Base-by-base conservation (phyloP, 2,888 invertebrate genomes). In the Bombylius major region DNA sequence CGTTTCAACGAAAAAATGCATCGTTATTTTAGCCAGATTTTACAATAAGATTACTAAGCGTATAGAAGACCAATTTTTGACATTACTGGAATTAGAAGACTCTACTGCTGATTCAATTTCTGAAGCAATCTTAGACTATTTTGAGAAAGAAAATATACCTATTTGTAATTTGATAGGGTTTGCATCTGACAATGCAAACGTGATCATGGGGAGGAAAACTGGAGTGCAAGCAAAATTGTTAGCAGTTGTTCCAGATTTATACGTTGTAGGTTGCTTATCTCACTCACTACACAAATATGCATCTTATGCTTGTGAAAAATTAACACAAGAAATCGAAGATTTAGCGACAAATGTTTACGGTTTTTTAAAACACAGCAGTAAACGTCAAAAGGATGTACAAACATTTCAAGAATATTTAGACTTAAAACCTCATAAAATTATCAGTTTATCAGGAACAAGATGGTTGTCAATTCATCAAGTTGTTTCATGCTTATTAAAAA, bases 241-340 rank as follows among this genome's bases (percentile, higher is more conserved):
- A 8, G 23, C 5, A 50, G 11, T 33, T 50, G 60, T 61, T 36
- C 61, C 62, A n/a, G 8, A 58, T 55, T 48, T 64, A 34, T 64
- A 53, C 56, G 23, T 57, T 12, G 57, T 63, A 51, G 64, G 64
- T 55, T 67, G 66, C 54, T 62, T 64, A 33, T 67, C 64, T 47
- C 66, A 67, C 52, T 64, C 62, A 4, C 65, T 67, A 56, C 59
- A 60, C 31, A 54, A 65, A 55, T 65, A 65, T 56, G 64, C 65
- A 36, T 62, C 61, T 51, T 61, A 65, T 53, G 63, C 66, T 32
- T 64, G 62, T 47, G 31, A 59, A 49, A 65, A 64, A 57, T 53
- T 67, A n/a, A 64, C 65, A 14, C 46, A 59, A 42, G 54, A 55
- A 51, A 58, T 65, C 14, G 63, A 67, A 61, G 61, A 63, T 48